phyloP scores from a whole-genome alignment of 2,888 invertebrate genomes.

The Toxonevra muliebris region DNA sequence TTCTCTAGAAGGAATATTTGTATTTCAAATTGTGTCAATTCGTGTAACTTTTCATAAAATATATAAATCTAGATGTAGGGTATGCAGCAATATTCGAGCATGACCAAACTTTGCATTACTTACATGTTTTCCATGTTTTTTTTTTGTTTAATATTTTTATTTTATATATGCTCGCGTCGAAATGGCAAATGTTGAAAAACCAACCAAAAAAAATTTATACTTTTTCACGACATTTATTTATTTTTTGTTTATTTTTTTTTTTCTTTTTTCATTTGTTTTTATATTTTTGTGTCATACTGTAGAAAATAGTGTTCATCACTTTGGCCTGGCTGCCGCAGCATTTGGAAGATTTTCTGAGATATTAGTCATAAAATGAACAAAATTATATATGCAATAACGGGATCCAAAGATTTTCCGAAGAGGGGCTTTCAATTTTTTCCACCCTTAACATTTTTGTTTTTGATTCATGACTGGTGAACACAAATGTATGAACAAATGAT shows the following conservation, averaged over 20 bases:
- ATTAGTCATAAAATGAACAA: conserved; percentile 54
- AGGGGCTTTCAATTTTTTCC: too few relatives aligned
- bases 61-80: too few relatives aligned
- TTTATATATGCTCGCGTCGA: conserved; percentile 10
- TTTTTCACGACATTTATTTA: conserved; percentile 41
- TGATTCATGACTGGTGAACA: too few relatives aligned
- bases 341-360: conserved; percentile 50
- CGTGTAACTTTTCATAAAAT: too few relatives aligned
- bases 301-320: conserved; percentile 26
- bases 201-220: conserved; percentile 55
- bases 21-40: too few relatives aligned
- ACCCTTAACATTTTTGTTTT: too few relatives aligned
- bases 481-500: too few relatives aligned
- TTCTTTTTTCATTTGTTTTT: conserved; percentile 25
- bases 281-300: conserved; percentile 41
- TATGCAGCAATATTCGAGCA: too few relatives aligned
- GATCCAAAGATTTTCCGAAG: conserved; percentile 1
- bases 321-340: neutral
- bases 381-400: neutral
- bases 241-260: conserved; percentile 20
- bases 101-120: too few relatives aligned
- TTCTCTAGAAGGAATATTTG: too few relatives aligned
- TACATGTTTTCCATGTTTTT: neutral
- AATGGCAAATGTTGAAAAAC: conserved; percentile 29
- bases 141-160: too few relatives aligned